phyloP scores from a whole-genome alignment of 2,888 invertebrate species.

The Xestoiulus laeticollis region DNA sequence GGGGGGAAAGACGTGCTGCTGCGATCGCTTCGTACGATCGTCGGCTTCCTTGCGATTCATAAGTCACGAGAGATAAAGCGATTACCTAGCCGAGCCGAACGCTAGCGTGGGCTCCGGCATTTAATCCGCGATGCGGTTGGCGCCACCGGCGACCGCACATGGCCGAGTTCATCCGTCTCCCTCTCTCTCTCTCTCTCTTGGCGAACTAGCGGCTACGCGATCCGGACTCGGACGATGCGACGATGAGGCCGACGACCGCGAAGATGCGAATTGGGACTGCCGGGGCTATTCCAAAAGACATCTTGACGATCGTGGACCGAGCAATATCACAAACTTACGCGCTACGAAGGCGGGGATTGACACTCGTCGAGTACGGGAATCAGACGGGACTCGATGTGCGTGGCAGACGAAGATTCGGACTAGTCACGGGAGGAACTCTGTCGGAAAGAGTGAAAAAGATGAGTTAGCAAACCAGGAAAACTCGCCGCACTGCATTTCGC shows the following conservation, averaged over 20 bases:
- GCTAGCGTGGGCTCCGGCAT: not conserved
- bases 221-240: not conserved
- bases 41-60: constrained; percentile 56
- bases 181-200: no score
- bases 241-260: no score
- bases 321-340: not conserved
- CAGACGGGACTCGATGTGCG: no score
- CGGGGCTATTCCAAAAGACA: no score
- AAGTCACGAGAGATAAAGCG: constrained; percentile 51
- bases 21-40: constrained; percentile 52
- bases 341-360: not conserved
- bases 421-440: no score
- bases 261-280: no score
- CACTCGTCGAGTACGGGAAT: not conserved
- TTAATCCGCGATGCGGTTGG: not conserved
- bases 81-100: constrained; percentile 2
- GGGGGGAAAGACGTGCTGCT: constrained; percentile 53
- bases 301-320: not conserved
- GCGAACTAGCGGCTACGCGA: not conserved
- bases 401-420: no score
- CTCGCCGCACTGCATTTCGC: no score
- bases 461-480: no score
- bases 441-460: no score
- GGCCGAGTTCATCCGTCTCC: no score
- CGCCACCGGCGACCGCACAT: not conserved